Evolutionary conservation across 2,113 vertebrate species (phyloP), one percentile per base, ranked within the genome.

Genomic region (Elgaria multicarinata): DNA sequence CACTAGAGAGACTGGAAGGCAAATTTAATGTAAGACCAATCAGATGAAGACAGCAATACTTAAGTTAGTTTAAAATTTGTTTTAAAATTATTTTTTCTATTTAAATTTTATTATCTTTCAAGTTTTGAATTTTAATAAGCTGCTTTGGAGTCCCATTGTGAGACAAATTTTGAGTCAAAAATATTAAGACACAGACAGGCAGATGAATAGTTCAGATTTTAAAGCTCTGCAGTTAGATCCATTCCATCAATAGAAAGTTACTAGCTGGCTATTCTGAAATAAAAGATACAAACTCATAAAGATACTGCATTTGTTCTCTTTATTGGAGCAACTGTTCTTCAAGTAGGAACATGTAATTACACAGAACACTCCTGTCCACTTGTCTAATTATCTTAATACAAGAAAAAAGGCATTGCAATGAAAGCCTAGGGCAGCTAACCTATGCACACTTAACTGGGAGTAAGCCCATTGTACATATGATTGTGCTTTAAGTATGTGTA

Each of bases 1-100:
- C 20, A 83, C 55, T 66, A 87, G 77, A 82, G 1, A 42, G 7
- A 79, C n/a, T 31, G 20, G 78, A 76, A 53, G 46, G 14, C 31
- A 87, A 22, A 87, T 72, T 20, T 20, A 58, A 33, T 62, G 50
- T 86, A 76, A 72, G 42, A 82, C 64, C 80, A 71, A 77, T 83
- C 0, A 89, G 46, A 10, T 75, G 77, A 31, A 71, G 50, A 20
- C 39, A 31, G 67, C 36, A 53, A 22, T 26, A 12, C 67, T 31
- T n/a, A 22, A 20, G 26, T 42, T 85, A 4, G 10, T 53, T 87
- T 79, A 7, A n/a, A 36, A 39, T 28, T 58, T 10, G 18, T 58
- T 75, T 62, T 10, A 74, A 79, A 75, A 42, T 24, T n/a, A 26
- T 33, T 62, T 87, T 42, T 62, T 42, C 26, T 26, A 58, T 42